Percentiles rank a stretch among this genome's conserved stretches.
These are phyloP conservation scores for Benitochromis conjunctus DNA, from an alignment of 2,113 vertebrate species.

Conservation along the genomic window DNA sequence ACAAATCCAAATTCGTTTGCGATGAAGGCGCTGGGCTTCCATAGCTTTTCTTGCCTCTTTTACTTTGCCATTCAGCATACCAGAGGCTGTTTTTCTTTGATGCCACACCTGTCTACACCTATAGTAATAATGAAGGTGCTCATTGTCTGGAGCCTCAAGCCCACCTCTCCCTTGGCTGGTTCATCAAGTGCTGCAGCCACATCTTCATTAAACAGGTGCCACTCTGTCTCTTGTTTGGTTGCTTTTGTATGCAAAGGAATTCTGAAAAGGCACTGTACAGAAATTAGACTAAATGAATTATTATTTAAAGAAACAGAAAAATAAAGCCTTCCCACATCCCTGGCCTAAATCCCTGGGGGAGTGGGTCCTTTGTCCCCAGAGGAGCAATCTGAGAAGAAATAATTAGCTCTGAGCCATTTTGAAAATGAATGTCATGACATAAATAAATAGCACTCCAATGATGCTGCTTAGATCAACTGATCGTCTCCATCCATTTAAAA, in stretches of 20 bases:
- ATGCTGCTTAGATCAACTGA: background rate
- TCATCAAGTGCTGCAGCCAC: background rate
- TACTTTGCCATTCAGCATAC: background rate
- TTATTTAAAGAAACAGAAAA: background rate
- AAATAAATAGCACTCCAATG: background rate
- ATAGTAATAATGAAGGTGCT: background rate
- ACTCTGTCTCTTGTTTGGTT: background rate
- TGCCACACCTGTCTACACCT: background rate
- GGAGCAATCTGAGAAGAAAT: background rate
- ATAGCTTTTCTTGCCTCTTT: background rate
- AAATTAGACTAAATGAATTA: background rate
- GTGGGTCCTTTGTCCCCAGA: background rate
- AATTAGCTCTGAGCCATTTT: background rate
- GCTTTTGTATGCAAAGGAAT: background rate
- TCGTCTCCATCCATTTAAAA: background rate
- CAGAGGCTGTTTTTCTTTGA: background rate
- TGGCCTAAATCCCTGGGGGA: background rate
- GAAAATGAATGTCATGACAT: background rate
- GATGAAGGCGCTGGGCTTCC: background rate
- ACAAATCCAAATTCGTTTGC: background rate
- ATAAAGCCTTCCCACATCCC: background rate
- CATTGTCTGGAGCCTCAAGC: background rate
- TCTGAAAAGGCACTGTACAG: background rate
- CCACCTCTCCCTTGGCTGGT: background rate
- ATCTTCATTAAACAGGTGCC: background rate